These are phyloP conservation scores for Cisticola juncidis DNA, from an alignment of 2,113 vertebrate species.

Conservation along the genomic window DNA sequence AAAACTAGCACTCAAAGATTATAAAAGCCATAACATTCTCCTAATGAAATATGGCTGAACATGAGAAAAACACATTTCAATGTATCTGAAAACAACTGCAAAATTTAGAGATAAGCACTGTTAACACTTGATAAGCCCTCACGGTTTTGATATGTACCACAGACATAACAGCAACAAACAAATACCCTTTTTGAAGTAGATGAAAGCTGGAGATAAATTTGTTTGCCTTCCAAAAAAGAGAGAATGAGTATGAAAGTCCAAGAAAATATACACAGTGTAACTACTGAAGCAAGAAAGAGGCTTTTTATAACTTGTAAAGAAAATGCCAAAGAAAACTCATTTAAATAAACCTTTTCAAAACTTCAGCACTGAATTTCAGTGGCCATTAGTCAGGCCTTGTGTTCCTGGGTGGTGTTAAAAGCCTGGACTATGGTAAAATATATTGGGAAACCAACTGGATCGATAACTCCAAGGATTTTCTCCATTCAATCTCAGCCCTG, in stretches of 20 bases:
- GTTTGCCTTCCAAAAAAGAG: constrained; percentile 11
- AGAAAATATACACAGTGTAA: neutral
- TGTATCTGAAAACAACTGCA: constrained; percentile 58
- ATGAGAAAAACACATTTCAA: constrained; percentile 59
- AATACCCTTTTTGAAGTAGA: constrained; percentile 27
- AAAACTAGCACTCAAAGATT: constrained; percentile 71
- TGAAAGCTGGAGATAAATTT: constrained; percentile 53
- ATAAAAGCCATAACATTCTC: constrained; percentile 61
- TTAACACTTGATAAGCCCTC: constrained; percentile 69
- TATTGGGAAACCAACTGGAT: neutral
- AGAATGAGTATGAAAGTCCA: neutral
- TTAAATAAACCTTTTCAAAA: neutral
- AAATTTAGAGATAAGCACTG: constrained; percentile 69
- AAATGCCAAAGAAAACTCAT: constrained; percentile 19
- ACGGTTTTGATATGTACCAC: neutral
- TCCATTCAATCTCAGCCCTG: neutral
- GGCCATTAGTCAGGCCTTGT: neutral
- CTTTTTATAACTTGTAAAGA: neutral
- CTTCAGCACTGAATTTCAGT: neutral
- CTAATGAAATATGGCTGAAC: constrained; percentile 60
- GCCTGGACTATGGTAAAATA: neutral
- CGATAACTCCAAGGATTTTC: neutral
- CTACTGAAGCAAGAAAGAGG: constrained; percentile 13
- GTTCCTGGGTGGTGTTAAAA: neutral
- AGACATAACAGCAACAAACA: neutral